These are phyloP conservation scores for Mastigias papua DNA, from an alignment of 30 jellyfish, hydroid and myxozoan genomes.

Conservation along the genomic window DNA sequence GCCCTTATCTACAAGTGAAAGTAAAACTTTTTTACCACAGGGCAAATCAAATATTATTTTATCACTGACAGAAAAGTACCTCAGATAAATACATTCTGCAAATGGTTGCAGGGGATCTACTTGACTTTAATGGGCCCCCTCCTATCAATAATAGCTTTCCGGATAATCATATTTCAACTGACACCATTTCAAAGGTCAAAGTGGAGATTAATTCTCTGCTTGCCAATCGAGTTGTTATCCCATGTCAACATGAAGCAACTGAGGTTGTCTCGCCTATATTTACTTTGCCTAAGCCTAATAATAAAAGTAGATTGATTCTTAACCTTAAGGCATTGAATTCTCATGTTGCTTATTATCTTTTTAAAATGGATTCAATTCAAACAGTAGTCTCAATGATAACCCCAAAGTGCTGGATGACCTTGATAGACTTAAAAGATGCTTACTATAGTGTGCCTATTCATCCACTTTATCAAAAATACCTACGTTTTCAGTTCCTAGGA, in stretches of 20 bases:
- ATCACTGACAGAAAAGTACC: background rate
- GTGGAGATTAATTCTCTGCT: background rate
- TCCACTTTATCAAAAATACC: background rate
- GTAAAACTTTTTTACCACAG: background rate
- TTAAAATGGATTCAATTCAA: background rate
- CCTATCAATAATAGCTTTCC: background rate
- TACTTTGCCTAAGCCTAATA: background rate
- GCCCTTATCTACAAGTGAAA: background rate
- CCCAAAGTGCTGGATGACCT: background rate
- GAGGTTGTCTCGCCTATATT: background rate
- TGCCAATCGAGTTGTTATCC: background rate
- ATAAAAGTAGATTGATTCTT: background rate
- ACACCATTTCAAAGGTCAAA: background rate
- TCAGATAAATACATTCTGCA: background rate
- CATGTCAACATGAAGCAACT: background rate
- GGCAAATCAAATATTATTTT: background rate
- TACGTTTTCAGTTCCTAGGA: background rate
- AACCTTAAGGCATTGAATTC: background rate
- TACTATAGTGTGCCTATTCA: background rate
- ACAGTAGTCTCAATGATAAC: background rate
- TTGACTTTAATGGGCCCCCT: background rate
- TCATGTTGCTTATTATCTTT: background rate
- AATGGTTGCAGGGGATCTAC: background rate
- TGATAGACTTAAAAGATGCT: background rate
- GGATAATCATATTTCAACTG: background rate